These are phyloP conservation scores for Cyanoderma ruficeps DNA, from an alignment of 2,113 vertebrate genomes.

Conservation along the genomic window DNA sequence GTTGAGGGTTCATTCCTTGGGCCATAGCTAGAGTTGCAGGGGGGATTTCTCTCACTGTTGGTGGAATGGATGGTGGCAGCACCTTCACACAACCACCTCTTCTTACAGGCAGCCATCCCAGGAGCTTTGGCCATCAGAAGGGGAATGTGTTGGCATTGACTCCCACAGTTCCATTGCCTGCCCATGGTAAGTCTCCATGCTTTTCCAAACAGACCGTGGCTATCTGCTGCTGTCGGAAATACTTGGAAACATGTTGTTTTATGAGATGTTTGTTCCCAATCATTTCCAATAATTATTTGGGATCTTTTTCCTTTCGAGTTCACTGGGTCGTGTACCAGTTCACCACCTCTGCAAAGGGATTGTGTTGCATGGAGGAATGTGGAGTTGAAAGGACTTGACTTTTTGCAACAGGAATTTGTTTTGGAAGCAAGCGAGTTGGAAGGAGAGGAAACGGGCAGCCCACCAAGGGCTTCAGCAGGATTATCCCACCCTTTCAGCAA, in stretches of 20 bases:
- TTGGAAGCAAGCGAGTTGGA: slow-evolving; percentile 30
- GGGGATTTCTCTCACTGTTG: accelerated
- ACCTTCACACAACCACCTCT: background rate
- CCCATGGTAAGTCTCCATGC: background rate
- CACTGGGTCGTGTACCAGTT: background rate
- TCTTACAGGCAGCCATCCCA: background rate
- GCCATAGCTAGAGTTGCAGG: accelerated
- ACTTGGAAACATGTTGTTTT: background rate
- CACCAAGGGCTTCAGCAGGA: slow-evolving; percentile 28
- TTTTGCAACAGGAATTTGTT: slow-evolving; percentile 60
- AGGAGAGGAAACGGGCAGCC: slow-evolving; percentile 46
- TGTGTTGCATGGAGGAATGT: slow-evolving; percentile 16
- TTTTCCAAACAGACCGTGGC: background rate
- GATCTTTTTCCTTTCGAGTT: background rate
- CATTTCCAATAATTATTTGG: slow-evolving; percentile 15
- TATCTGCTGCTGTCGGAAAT: background rate
- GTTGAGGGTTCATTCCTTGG: background rate
- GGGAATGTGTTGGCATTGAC: background rate
- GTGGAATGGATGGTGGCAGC: background rate
- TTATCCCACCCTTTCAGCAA: slow-evolving; percentile 27
- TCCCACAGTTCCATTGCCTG: background rate
- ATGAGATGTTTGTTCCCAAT: background rate
- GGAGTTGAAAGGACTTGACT: slow-evolving; percentile 18
- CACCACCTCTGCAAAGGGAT: slow-evolving; percentile 1
- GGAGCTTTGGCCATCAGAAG: background rate